These are phyloP conservation scores for Rhinichthys klamathensis DNA, from an alignment of 2,113 vertebrate genomes.

Conservation along the genomic window DNA sequence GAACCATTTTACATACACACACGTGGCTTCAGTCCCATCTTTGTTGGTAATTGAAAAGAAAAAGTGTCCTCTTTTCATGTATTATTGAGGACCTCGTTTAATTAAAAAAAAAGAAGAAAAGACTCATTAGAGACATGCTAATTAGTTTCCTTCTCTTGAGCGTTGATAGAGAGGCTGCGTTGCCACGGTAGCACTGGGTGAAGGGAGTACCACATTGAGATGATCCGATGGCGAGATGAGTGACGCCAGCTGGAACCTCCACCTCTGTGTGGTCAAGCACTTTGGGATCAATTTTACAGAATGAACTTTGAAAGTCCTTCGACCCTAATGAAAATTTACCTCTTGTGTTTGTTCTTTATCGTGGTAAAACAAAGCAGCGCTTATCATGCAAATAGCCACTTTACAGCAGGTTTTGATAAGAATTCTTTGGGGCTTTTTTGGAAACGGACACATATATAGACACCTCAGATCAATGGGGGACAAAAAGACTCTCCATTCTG, in stretches of 20 bases:
- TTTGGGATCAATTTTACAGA: background rate
- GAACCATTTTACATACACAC: constrained; percentile 45
- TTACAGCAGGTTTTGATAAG: constrained; percentile 12
- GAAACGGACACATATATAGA: background rate
- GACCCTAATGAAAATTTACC: background rate
- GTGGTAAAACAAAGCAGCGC: background rate
- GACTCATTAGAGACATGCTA: constrained; percentile 83
- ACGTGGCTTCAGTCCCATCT: constrained; percentile 69
- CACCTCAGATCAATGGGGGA: constrained; percentile 11
- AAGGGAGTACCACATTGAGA: constrained; percentile 52
- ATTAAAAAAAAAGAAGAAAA: constrained; percentile 80
- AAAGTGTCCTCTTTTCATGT: constrained; percentile 78
- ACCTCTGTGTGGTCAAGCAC: constrained; percentile 13
- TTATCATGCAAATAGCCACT: constrained; percentile 46
- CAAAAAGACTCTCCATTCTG: background rate
- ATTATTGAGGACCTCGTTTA: constrained; percentile 81
- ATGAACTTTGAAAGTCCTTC: constrained; percentile 34
- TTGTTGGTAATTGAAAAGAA: constrained; percentile 76
- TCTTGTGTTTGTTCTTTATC: constrained; percentile 26
- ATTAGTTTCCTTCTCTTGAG: constrained; percentile 72
- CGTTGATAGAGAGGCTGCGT: constrained; percentile 67
- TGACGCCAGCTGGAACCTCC: constrained; percentile 23
- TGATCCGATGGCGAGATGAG: constrained; percentile 51
- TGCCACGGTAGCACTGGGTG: constrained; percentile 49
- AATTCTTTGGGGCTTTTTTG: constrained; percentile 6